Evolutionary conservation across 2,888 invertebrate species (phyloP), one percentile per base, ranked within the genome.

Genomic region (Rhagonycha fulva): DNA sequence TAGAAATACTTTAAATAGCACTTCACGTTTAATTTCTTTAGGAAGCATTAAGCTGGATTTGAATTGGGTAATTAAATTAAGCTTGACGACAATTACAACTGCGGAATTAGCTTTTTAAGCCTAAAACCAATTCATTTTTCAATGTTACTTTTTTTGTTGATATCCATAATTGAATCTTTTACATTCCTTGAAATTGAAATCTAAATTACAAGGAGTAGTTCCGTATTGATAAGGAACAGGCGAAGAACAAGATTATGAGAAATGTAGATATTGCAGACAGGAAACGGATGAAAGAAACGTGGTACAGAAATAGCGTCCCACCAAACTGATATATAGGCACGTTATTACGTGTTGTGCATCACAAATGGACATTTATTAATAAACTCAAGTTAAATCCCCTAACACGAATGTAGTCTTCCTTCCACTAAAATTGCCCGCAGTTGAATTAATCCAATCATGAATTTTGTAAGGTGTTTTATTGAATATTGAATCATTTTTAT

Each of bases 291-390:
- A 74, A 68, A 74, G 71, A 62, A 61, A 72, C 77, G 77, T 77
- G 77, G 62, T 73, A 76, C 75, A 70, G 76, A 77, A 79, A 78
- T 78, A 76, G 78, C 73, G 74, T 76, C 75, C 63, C 69, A 75
- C 74, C 77, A 79, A 77, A 76, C 71, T 77, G 76, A 75, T 77
- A 70, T 71, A 71, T 47, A 72, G 47, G 67, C 75, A 74, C 74
- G 70, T 70, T 72, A 72, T 69, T 26, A 73, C 79, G 75, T 75
- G 79, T 67, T 71, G 68, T 79, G 79, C 77, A 79, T 79, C 68
- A 72, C 72, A 79, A 76, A 75, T 74, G 76, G 70, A 32, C 69
- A 26, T 68, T 71, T 77, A 75, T 75, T 75, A 75, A 32, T 69
- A 66, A 68, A 72, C 71, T 68, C 63, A 75, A 75, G 32, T 32